phyloP scores from a whole-genome alignment of 2,888 invertebrate species.

The Spialia ferax region DNA sequence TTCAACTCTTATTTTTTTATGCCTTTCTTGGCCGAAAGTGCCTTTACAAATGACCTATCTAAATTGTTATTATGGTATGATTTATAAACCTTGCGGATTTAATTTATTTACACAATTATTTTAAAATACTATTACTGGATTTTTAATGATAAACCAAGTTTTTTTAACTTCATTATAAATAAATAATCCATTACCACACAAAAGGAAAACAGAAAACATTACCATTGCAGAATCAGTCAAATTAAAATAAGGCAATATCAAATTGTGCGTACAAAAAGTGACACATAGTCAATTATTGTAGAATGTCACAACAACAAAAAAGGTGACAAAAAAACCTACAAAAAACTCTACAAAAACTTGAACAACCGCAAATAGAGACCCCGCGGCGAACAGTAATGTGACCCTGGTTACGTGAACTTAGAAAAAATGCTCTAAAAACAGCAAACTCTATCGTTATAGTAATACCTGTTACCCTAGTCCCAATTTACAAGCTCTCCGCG shows the following conservation, averaged over 20 bases:
- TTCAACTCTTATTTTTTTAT: no score
- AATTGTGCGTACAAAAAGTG: not conserved
- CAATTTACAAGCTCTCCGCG: not conserved
- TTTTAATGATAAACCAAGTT: no score
- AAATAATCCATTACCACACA: conserved; percentile 4
- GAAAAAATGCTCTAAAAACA: conserved; percentile 19
- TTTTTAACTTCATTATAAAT: no score
- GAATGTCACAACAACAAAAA: conserved; percentile 34
- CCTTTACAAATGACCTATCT: no score
- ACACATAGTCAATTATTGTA: conserved; percentile 21
- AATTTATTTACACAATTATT: no score
- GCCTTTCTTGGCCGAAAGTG: no score
- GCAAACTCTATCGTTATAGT: conserved; percentile 6
- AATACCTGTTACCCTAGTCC: not conserved
- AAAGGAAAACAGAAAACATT: not conserved
- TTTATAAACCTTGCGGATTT: no score
- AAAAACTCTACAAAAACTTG: conserved; percentile 13
- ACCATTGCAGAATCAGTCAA: not conserved
- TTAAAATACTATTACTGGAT: no score
- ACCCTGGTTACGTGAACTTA: conserved; percentile 1
- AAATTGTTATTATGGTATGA: no score
- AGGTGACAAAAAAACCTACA: conserved; percentile 18
- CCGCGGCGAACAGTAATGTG: not conserved
- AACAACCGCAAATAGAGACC: conserved; percentile 13
- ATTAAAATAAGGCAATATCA: not conserved